phyloP scores from a whole-genome alignment of 2,888 invertebrate species.

The Dichetophora obliterata region DNA sequence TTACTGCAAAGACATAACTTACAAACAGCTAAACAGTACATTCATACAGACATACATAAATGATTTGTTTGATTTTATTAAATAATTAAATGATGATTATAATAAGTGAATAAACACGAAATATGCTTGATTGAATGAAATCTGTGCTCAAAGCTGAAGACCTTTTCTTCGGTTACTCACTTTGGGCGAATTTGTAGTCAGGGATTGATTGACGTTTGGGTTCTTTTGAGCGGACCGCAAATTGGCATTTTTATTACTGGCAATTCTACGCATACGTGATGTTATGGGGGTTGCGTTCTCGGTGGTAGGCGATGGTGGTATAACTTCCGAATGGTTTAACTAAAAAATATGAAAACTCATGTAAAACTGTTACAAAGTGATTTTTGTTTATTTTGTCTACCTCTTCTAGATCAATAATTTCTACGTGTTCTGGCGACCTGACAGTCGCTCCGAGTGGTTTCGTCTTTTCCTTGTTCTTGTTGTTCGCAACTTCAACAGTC shows the following conservation, averaged over 20 bases:
- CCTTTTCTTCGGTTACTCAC: slow-evolving; percentile 56
- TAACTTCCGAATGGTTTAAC: slow-evolving; percentile 59
- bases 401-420: slow-evolving; percentile 20
- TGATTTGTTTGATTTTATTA: background rate
- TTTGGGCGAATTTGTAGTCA: slow-evolving; percentile 45
- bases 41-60: background rate
- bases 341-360: slow-evolving; percentile 38
- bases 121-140: slow-evolving; percentile 26
- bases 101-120: slow-evolving; percentile 9
- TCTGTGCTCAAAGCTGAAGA: slow-evolving; percentile 51
- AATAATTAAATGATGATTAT: slow-evolving; percentile 33
- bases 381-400: slow-evolving; percentile 38
- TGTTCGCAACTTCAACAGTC: background rate
- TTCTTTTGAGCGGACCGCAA: slow-evolving; percentile 1
- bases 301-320: slow-evolving; percentile 60
- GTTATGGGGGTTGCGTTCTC: slow-evolving; percentile 33
- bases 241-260: slow-evolving; percentile 24
- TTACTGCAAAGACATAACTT: background rate
- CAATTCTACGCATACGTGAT: slow-evolving; percentile 49
- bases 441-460: background rate
- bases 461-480: background rate
- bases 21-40: background rate
- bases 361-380: background rate
- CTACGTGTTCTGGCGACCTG: background rate
- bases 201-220: slow-evolving; percentile 27